A percentile compares a stretch with the other conserved stretches of the same genome.
Evolutionary conservation across 2,113 vertebrate genomes (phyloP).

Genomic region (Ovis canadensis): DNA sequence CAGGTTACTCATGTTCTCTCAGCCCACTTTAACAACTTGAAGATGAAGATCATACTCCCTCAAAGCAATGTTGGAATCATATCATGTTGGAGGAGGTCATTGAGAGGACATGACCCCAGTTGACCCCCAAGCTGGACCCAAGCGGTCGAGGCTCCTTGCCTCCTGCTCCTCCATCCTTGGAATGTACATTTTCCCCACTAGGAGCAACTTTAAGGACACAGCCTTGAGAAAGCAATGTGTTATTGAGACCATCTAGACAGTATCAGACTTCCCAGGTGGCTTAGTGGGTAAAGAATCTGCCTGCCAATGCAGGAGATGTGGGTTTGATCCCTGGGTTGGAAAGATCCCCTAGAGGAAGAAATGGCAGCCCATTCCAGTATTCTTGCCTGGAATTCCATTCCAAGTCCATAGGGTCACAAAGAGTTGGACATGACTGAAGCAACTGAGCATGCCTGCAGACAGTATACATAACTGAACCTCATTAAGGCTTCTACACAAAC

Average conservation of each 20-base stretch:
- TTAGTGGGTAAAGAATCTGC: neutral
- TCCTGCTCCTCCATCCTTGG: neutral
- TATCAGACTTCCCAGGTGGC: neutral
- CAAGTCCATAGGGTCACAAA: neutral
- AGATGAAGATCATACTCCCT: neutral
- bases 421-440: neutral
- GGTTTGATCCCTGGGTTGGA: neutral
- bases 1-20: neutral
- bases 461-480: neutral
- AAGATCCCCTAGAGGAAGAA: neutral
- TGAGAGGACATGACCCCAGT: neutral
- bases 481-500: neutral
- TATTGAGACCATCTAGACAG: neutral
- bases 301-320: neutral
- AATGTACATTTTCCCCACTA: neutral
- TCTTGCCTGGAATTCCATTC: neutral
- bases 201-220: neutral
- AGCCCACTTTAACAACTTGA: neutral
- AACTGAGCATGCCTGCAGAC: neutral
- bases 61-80: neutral
- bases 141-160: neutral
- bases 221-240: neutral
- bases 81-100: neutral
- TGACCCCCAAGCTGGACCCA: neutral
- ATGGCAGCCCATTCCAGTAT: neutral